Percentiles rank a stretch among this genome's conserved stretches.
Conservation (phyloP, 2,888 invertebrate species). For the Lacanobia oleracea region DNA sequence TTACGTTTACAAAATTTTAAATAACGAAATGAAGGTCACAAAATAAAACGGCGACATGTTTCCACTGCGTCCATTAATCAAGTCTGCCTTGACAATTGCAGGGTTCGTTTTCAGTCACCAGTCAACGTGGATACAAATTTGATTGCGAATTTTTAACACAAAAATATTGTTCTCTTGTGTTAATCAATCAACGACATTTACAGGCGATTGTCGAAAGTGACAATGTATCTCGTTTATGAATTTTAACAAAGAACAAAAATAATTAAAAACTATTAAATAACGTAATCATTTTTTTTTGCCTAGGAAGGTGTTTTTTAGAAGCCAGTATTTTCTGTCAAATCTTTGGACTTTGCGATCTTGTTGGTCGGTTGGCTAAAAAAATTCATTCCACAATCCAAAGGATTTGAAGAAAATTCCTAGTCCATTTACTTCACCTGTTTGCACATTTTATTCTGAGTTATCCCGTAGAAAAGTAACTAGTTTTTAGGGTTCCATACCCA, state of each 20-base stretch:
- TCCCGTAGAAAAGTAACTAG: no score
- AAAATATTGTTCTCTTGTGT: background rate
- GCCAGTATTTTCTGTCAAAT: no score
- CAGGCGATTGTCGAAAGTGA: background rate
- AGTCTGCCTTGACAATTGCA: background rate
- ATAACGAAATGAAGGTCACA: background rate
- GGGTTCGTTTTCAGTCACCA: conserved; percentile 2
- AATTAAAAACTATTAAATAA: no score
- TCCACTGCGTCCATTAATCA: conserved; percentile 18
- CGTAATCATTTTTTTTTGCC: no score
- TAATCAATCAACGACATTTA: conserved; percentile 5
- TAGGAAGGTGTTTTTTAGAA: no score
- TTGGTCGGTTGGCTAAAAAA: no score
- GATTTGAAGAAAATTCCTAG: no score
- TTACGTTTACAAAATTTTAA: background rate
- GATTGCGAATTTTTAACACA: conserved; percentile 6
- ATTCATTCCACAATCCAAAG: no score
- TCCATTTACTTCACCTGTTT: no score
- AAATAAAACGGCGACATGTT: background rate
- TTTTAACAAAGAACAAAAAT: background rate
- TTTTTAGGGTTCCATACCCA: no score
- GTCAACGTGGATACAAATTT: conserved; percentile 1
- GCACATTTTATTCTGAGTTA: no score
- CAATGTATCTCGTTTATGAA: background rate
- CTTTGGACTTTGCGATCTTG: no score